Evolutionary conservation across 1,140 invertebrate genomes (phyloP), one percentile per base, ranked within the genome.

Genomic region (Helicoverpa armigera): DNA sequence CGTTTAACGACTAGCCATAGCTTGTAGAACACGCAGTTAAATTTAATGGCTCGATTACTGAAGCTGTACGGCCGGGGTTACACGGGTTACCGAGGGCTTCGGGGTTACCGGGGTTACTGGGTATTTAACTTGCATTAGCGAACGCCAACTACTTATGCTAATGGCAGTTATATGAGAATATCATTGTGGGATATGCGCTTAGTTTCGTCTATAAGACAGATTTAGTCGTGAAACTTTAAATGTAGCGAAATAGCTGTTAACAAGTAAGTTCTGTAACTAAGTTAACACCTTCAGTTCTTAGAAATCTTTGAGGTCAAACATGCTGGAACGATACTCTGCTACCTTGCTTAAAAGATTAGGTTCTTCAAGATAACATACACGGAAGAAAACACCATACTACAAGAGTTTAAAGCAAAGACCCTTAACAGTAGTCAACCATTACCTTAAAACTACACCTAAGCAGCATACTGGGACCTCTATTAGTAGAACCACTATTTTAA

Each of bases 91-190:
- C 63, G 4, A 10, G 63, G 58, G 58, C 13, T 31, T 43, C 31
- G 53, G 53, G 63, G 63, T 43, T 11, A 43, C 63, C 14, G n/a
- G 63, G 58, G 58, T 31, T 31, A 65, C 31, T 43, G 35, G 31
- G 23, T 65, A 65, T 65, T 65, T 65, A 65, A 35, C 35, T 43
- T 48, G 43, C 63, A 65, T 65, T 65, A 65, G 35, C 35, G 14
- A 65, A 48, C 2, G 31, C 29, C 61, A n/a, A 14, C 29, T 35
- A 65, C 43, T 65, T 61, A 61, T 61, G 58, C 58, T 61, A 61
- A 61, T 61, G 23, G 23, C 13, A 29, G 58, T 63, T 63, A 2
- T 14, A 29, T 63, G 35, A 31, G 63, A 65, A 65, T 43, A 31
- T 65, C 9, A 43, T 65, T 43, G 13, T 61, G 58, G 3, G 23